Base-by-base conservation (phyloP, 2,113 vertebrate genomes). In the Atlantisia rogersi region DNA sequence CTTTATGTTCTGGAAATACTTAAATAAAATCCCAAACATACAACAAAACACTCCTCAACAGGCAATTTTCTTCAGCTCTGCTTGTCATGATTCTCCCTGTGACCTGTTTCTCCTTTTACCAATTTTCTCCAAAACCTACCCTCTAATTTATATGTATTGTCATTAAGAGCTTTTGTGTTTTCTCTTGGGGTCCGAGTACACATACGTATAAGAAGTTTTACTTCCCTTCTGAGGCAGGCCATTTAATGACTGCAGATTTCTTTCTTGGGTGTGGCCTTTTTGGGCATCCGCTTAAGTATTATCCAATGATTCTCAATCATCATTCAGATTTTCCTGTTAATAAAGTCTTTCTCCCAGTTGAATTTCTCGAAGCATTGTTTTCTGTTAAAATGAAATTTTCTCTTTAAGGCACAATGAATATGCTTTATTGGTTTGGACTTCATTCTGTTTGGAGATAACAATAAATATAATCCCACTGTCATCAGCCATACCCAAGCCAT, bases 321-420 rank as follows among this genome's bases (percentile, higher is more conserved):
- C n/a, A 3, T 91, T 92, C 59, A 58, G 26, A 91, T 91, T 85
- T 94, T 85, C 75, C 58, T 87, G 55, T 62, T 95, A 84, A 94
- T 92, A 91, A 91, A 87, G 12, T 32, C 62, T 40, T 86, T 87
- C 58, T 89, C 77, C 64, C 83, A 50, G 32, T 3, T 96, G 81
- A 94, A 81, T 91, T 96, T 91, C 58, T 84, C 82, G 55, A 89
- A 91, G n/a, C 58, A 92, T 90, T 85, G 91, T 95, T 95, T 90
- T 91, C 86, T 69, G 58, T n/a, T 87, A 50, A 86, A 73, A 71
- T 19, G 10, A 67, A 53, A 39, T 76, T 78, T 92, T 78, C 53
- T 14, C 35, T 87, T 91, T 85, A 90, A 91, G 86, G 50, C 25
- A 69, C 50, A 91, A 50, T 82, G 77, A 89, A 89, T 85, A 76